Evolutionary conservation across 2,797 vertebrate species (phyloP), one percentile per base, ranked within the genome.

Genomic region (Mormyrops attenuatus): DNA sequence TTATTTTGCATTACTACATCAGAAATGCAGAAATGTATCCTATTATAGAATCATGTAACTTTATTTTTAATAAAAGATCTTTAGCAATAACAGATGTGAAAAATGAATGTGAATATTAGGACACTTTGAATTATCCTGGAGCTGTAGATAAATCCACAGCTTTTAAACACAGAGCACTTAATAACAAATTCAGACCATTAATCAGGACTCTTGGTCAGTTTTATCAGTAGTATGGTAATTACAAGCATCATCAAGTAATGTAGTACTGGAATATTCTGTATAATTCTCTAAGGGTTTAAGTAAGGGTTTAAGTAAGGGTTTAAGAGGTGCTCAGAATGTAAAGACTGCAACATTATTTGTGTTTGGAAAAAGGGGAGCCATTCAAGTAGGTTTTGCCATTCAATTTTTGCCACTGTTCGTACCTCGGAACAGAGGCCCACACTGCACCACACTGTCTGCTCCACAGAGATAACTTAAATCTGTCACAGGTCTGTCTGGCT

Each of bases 401-500:
- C 50, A 88, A 53, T 89, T 47, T 88, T 87, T 38, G 17, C 20
- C 55, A 88, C 89, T 89, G 30, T 60, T 85, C 13, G n/a, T 34
- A 60, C 52, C 52, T 69, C 49, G 20, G 85, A 84, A 41, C 55
- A 20, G 88, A 82, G 26, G 38, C 38, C 60, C 63, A 20, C 49
- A 13, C 38, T 0, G 2, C 41, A 38, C 60, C 63, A 20, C 49
- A 13, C 38, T 0, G 2, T 47, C 88, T 91, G 89, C 85, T 91
- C 88, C 85, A 57, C 34, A 73, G 85, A 84, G 89, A 91, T 89
- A 89, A 89, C 57, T 92, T 88, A 87, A 90, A 92, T 91, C 90
- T 87, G 47, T 38, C 60, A 57, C 30, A 57, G 47, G 13, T 47
- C 77, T 84, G 44, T 47, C 86, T 2, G 41, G 41, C 41, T 85